A percentile compares a stretch with the other conserved stretches of the same genome.
phyloP scores from a whole-genome alignment of 2,888 invertebrate species.

The Apodemia zela region DNA sequence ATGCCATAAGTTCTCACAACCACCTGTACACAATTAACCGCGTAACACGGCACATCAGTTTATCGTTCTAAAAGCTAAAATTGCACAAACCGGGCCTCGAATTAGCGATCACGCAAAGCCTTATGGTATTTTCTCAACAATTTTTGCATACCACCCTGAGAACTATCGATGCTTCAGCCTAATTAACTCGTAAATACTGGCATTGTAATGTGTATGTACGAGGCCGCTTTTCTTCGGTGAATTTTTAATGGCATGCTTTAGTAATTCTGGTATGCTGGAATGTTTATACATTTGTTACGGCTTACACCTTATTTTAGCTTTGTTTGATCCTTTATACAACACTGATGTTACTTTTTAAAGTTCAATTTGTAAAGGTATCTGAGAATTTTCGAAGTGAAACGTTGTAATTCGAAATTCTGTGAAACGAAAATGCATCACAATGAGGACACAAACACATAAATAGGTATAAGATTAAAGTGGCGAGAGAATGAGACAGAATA shows the following conservation, averaged over 20 bases:
- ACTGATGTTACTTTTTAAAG: too few species aligned
- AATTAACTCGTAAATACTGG: constrained; percentile 59
- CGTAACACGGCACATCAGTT: constrained; percentile 19
- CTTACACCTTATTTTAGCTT: not conserved
- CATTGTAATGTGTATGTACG: constrained; percentile 44
- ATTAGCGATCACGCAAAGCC: constrained; percentile 62
- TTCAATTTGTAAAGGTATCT: too few species aligned
- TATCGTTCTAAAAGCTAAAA: constrained; percentile 65
- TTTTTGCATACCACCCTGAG: constrained; percentile 77
- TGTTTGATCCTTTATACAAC: too few species aligned
- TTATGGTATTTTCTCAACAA: constrained; percentile 72
- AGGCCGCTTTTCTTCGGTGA: constrained; percentile 38
- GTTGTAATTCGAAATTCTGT: too few species aligned
- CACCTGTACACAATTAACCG: constrained; percentile 24
- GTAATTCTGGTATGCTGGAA: constrained; percentile 26
- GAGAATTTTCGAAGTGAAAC: too few species aligned
- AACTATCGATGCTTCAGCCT: constrained; percentile 54
- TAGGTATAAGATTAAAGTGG: too few species aligned
- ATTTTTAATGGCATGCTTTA: constrained; percentile 31
- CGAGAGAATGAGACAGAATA: too few species aligned
- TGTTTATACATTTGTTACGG: constrained; percentile 28
- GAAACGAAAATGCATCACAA: too few species aligned
- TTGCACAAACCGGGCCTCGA: constrained; percentile 48
- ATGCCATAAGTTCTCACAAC: constrained; percentile 12
- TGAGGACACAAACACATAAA: too few species aligned